Percentiles rank a stretch among this genome's conserved stretches.
Evolutionary conservation across 2,888 invertebrate genomes (phyloP).

Genomic region (Drosophila nr. medialis): DNA sequence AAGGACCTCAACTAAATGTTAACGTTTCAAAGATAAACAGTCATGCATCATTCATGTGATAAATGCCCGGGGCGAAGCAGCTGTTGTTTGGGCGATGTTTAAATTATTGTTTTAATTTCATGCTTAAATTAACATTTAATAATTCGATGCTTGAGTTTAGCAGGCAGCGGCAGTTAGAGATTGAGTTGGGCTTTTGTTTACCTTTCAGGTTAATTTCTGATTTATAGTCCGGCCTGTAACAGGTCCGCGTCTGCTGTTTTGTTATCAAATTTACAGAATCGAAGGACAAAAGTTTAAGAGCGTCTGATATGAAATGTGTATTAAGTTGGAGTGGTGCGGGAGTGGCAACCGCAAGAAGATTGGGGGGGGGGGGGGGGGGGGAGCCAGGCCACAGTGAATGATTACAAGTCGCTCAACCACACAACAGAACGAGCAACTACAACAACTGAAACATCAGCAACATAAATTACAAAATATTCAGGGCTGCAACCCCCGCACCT

Average conservation of each 20-base stretch:
- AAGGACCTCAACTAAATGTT: background rate
- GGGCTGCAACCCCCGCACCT: constrained; percentile 52
- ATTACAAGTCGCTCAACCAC: constrained; percentile 45
- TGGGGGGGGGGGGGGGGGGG: constrained; percentile 4
- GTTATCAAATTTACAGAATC: constrained; percentile 76
- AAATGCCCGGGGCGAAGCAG: constrained; percentile 3
- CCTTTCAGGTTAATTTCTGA: constrained; percentile 43
- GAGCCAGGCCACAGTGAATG: constrained; percentile 39
- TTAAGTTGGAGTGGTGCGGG: constrained; percentile 27
- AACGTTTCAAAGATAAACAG: background rate
- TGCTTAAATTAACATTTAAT: constrained; percentile 82
- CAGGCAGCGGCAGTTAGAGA: constrained; percentile 10
- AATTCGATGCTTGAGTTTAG: constrained; percentile 46
- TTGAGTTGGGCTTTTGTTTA: constrained; percentile 42
- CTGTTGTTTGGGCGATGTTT: constrained; percentile 38
- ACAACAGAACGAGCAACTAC: constrained; percentile 23
- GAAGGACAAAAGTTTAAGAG: constrained; percentile 74
- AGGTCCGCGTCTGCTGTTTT: constrained; percentile 18
- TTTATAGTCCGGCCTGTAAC: constrained; percentile 10
- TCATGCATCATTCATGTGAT: constrained; percentile 41
- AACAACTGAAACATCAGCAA: constrained; percentile 33
- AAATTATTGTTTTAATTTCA: constrained; percentile 82
- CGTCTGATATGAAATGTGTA: constrained; percentile 72
- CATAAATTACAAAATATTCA: constrained; percentile 67
- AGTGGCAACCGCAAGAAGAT: constrained; percentile 21